Percentiles rank a stretch among this genome's conserved stretches.
Conservation (phyloP, 2,797 vertebrate genomes). For the Gobionotothen gibberifrons region DNA sequence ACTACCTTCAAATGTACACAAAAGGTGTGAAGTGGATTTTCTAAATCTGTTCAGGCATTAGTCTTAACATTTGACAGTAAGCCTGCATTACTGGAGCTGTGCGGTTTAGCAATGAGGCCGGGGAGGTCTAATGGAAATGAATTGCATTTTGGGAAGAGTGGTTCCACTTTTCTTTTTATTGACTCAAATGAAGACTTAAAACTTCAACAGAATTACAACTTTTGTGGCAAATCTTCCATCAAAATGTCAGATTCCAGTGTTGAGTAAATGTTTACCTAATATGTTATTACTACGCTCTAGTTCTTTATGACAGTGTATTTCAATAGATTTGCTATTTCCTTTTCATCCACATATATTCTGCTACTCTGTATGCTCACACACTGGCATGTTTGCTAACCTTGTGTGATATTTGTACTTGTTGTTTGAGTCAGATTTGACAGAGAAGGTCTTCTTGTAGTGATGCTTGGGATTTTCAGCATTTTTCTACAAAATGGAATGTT, state of each 20-base stretch:
- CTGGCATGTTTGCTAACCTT: slow-evolving; percentile 4
- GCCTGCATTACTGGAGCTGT: not conserved
- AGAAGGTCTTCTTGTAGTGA: not conserved
- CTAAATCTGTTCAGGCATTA: too few species aligned
- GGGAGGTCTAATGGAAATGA: too few species aligned
- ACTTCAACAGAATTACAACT: too few species aligned
- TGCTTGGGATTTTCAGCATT: slow-evolving; percentile 8
- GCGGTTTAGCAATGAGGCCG: not conserved
- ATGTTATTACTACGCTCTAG: not conserved
- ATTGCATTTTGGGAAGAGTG: too few species aligned
- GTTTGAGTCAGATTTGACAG: slow-evolving; percentile 3
- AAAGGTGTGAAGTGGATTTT: too few species aligned
- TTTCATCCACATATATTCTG: not conserved
- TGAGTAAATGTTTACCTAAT: not conserved
- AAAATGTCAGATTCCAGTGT: too few species aligned
- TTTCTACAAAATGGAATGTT: not conserved
- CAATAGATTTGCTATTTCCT: not conserved
- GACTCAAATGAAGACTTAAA: too few species aligned
- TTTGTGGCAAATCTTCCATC: too few species aligned
- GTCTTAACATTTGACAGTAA: too few species aligned
- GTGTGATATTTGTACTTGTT: slow-evolving; percentile 32
- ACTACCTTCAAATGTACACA: too few species aligned
- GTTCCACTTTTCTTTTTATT: too few species aligned
- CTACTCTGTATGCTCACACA: not conserved
- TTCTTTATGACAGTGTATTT: not conserved